Percentiles rank a stretch among this genome's conserved stretches.
Evolutionary conservation across 2,113 vertebrate species (phyloP).

Genomic region (Malurus cyaneus): DNA sequence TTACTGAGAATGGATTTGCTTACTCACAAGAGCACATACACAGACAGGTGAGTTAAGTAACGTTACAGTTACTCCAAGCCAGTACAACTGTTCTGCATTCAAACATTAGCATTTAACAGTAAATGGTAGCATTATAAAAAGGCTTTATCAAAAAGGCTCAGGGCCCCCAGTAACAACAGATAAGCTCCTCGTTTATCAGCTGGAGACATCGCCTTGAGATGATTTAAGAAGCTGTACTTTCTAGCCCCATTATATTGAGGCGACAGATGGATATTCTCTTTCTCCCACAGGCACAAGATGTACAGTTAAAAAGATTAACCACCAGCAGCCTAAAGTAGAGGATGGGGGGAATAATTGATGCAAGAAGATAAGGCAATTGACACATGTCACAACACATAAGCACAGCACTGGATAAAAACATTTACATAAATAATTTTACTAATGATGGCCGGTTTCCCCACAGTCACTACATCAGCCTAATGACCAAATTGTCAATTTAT

Average conservation of each 20-base stretch:
- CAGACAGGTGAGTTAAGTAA: neutral
- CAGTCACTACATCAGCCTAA: neutral
- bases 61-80: neutral
- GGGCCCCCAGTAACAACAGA: neutral
- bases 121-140: neutral
- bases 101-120: neutral
- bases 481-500: neutral
- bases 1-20: neutral
- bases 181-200: neutral
- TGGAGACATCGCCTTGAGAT: neutral
- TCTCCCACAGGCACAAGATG: rapidly evolving
- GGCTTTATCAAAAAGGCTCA: too few relatives aligned
- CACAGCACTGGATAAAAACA: neutral
- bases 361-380: neutral
- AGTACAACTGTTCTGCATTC: neutral
- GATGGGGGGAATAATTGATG: rapidly evolving
- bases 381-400: neutral
- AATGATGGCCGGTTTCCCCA: neutral
- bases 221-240: neutral
- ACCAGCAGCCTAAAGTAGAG: neutral
- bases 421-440: neutral
- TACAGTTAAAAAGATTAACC: neutral
- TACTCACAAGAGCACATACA: neutral
- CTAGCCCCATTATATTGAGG: neutral
- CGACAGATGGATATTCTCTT: neutral